Conservation (phyloP, 2,113 vertebrate species). For the Bambusicola thoracicus region DNA sequence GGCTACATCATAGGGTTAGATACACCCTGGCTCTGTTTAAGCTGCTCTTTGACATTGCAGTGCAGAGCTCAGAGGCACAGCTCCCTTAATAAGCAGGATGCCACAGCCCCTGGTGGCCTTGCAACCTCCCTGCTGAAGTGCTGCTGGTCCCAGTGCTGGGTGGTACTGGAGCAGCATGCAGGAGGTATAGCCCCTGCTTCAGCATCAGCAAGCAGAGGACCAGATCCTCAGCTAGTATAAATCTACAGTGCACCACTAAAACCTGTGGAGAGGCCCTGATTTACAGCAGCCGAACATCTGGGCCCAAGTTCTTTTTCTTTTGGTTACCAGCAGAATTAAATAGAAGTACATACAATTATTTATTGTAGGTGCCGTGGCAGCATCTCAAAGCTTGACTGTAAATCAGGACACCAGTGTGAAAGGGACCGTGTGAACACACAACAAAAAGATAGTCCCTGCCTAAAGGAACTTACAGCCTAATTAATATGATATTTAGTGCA, state of each 20-base stretch:
- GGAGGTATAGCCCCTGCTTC: background rate
- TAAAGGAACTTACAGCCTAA: background rate
- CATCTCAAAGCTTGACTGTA: background rate
- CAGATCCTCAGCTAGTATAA: background rate
- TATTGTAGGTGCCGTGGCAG: background rate
- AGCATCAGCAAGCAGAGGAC: background rate
- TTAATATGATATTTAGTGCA: background rate
- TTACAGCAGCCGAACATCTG: slow-evolving; percentile 31
- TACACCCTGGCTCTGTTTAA: background rate
- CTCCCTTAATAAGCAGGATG: background rate
- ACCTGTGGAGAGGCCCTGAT: background rate
- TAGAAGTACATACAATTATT: slow-evolving; percentile 1
- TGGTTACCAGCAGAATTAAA: slow-evolving; percentile 25
- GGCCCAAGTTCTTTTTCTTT: slow-evolving; percentile 14
- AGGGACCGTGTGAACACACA: background rate
- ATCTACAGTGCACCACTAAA: slow-evolving; percentile 15
- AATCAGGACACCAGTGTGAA: background rate
- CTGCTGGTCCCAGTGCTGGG: background rate
- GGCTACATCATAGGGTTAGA: background rate
- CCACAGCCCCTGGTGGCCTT: background rate
- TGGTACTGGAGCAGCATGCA: accelerated
- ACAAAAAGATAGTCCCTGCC: background rate
- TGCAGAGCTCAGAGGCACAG: background rate
- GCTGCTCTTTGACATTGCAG: background rate
- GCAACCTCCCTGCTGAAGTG: background rate